Evolutionary conservation across 2,113 vertebrate species (phyloP), one percentile per base, ranked within the genome.

Genomic region (Bambusicola thoracicus): DNA sequence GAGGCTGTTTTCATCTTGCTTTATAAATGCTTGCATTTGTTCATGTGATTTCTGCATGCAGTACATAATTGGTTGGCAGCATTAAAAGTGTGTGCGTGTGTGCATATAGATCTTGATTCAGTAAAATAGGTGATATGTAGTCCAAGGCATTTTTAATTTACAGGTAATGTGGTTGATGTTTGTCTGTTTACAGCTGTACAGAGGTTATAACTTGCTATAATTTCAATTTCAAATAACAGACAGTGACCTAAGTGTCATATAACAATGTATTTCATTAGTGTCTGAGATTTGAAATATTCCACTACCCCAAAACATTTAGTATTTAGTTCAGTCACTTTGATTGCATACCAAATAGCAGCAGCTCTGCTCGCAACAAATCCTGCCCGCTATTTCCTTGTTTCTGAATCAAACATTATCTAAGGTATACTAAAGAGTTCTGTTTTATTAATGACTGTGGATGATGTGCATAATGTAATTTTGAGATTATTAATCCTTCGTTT

Each of bases 401-500:
- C 30, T 70, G 55, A 46, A 30, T 43, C 8, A 1, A 55, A n/a
- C 10, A 10, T 85, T 59, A 34, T 36, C 43, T 55, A 40, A 29
- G 66, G 41, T 56, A 89, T 73, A 55, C 29, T 85, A 29, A 36
- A 44, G 51, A 56, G 43, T 53, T 85, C 7, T 61, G 0, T 65
- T 82, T 89, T 78, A 56, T 86, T 85, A 41, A 40, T 44, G 61
- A 53, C 1, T 87, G 30, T 76, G 65, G 30, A 27, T 89, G 70
- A 9, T 46, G 53, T 29, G 19, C 44, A 3, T 22, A 10, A 24
- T 41, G 40, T 48, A 24, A 62, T 67, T 18, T 70, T 74, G 73
- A 29, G 69, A 75, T 11, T 30, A 9, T 22, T 27, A 34, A 11
- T 41, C 0, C 0, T 63, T 89, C 0, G 1, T 76, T 56, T 70